phyloP scores from a whole-genome alignment of 2,113 vertebrate species.

The Takifugu flavidus region DNA sequence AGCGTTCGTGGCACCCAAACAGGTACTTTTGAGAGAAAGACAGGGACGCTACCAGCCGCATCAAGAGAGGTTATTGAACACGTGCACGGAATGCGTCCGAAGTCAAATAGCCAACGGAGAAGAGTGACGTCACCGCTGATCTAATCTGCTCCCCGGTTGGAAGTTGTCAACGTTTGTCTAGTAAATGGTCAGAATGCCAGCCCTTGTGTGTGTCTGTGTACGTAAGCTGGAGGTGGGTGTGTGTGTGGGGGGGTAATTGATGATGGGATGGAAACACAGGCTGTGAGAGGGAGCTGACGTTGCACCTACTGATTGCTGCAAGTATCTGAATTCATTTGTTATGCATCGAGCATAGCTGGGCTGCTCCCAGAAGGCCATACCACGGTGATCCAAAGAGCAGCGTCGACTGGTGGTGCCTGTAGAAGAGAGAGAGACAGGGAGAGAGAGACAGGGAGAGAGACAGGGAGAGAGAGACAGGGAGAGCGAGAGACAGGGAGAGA shows the following conservation, averaged over 20 bases:
- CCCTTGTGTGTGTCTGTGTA: neutral
- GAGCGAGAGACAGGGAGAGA: constrained; percentile 51
- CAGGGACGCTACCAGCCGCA: too few species aligned
- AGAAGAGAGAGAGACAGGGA: constrained; percentile 62
- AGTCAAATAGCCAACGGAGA: constrained; percentile 7
- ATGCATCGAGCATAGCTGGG: constrained; percentile 99
- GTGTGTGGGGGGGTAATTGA: constrained; percentile 64
- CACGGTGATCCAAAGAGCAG: constrained; percentile 97
- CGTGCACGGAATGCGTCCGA: neutral
- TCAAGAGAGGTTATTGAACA: too few species aligned
- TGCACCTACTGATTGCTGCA: constrained; percentile 99
- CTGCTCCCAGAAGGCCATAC: constrained; percentile 98
- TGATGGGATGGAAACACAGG: constrained; percentile 83
- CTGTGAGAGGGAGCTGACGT: constrained; percentile 88
- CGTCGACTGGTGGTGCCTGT: constrained; percentile 99
- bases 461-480: constrained; percentile 49
- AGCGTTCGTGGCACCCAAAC: too few species aligned
- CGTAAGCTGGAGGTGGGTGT: neutral
- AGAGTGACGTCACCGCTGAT: constrained; percentile 51
- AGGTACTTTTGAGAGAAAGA: too few species aligned
- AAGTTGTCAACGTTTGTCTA: constrained; percentile 66
- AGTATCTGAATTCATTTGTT: constrained; percentile 99
- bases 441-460: too few species aligned
- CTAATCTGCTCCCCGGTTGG: constrained; percentile 63
- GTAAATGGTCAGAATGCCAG: constrained; percentile 30